A percentile compares a stretch with the other conserved stretches of the same genome.
These are phyloP conservation scores for Drosophila phalerata DNA, from an alignment of 2,888 invertebrate genomes.

Conservation along the genomic window DNA sequence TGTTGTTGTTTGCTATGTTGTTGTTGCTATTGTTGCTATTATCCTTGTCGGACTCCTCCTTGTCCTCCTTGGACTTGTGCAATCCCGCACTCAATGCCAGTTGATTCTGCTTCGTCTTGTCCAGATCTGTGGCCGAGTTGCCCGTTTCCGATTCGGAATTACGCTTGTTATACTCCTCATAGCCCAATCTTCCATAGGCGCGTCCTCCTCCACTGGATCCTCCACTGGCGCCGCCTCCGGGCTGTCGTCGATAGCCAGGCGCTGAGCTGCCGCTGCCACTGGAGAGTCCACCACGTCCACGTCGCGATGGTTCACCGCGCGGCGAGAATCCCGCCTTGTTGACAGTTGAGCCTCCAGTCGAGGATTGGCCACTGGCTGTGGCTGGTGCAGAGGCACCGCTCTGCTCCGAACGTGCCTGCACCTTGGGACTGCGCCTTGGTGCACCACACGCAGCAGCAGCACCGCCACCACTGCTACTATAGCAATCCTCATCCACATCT, in stretches of 20 bases:
- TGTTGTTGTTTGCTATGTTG: conserved; percentile 42
- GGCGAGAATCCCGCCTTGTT: conserved; percentile 92
- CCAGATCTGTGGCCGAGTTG: conserved; percentile 85
- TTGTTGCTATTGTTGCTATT: conserved; percentile 61
- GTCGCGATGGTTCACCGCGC: conserved; percentile 94
- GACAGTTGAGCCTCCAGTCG: conserved; percentile 34
- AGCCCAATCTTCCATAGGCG: conserved; percentile 74
- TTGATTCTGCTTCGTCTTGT: conserved; percentile 89
- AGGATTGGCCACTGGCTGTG: conserved; percentile 46
- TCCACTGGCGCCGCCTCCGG: conserved; percentile 71
- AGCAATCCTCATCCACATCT: conserved; percentile 90
- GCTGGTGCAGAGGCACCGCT: conserved; percentile 46
- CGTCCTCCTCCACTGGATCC: conserved; percentile 77
- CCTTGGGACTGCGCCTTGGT: conserved; percentile 86
- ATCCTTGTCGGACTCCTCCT: conserved; percentile 68
- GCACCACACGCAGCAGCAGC: conserved; percentile 86
- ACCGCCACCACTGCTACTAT: conserved; percentile 82
- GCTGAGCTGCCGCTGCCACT: conserved; percentile 83
- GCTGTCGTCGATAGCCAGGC: conserved; percentile 83
- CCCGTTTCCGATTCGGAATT: conserved; percentile 80
- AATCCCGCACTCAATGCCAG: conserved; percentile 90
- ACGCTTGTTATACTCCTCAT: conserved; percentile 80
- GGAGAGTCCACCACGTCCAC: conserved; percentile 89
- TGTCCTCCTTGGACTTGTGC: conserved; percentile 73
- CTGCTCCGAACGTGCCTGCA: conserved; percentile 55